Base-by-base conservation (phyloP, 2,888 invertebrate genomes). In the Oscheius myriophilus region DNA sequence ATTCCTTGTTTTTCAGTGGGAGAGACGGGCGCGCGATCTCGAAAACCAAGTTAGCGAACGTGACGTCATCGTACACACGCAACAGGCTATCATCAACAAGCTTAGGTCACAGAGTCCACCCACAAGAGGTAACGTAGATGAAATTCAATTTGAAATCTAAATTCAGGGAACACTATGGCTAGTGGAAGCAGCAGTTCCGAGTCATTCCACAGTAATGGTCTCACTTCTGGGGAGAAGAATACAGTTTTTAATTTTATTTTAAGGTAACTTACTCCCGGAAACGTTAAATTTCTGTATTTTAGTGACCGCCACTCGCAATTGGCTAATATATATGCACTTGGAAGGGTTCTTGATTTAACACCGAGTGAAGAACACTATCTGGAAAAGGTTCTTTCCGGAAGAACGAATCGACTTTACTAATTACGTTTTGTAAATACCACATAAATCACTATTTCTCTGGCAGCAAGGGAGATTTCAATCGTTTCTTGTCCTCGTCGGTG, bases 11-110 rank as follows among this genome's bases (percentile, higher is more conserved):
- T 75, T 79, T 46, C 70, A 79, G 79, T 80, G 76, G 66, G 76
- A 77, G 55, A 67, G 70, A 46, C 72, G 72, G 65, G 70, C 78
- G 52, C 62, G 69, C 63, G 66, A 66, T 46, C 73, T 80, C 55
- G 80, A 80, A 72, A 77, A 77, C 67, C 73, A 73, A 52, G 52
- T 80, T 46, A 69, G 76, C 43, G 80, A 80, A 67, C 70, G 78
- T 41, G 77, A 78, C 68, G 70, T 77, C 67, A 76, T 78, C 53
- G 73, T 80, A 53, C 76, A 73, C 70, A 78, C 75, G 51, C 80
- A 80, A 58, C 73, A 78, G 65, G 75, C 77, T 57, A 70, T 78
- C 57, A 76, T 80, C 71, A 77, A 76, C 70, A 70, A 74, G 54
- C 68, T 76, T 62, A 58, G 71, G 42, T 65, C 76, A 63, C 69